A percentile compares a stretch with the other conserved stretches of the same genome.
phyloP scores from a whole-genome alignment of 1,140 invertebrate genomes.

The Ceratina calcarata region DNA sequence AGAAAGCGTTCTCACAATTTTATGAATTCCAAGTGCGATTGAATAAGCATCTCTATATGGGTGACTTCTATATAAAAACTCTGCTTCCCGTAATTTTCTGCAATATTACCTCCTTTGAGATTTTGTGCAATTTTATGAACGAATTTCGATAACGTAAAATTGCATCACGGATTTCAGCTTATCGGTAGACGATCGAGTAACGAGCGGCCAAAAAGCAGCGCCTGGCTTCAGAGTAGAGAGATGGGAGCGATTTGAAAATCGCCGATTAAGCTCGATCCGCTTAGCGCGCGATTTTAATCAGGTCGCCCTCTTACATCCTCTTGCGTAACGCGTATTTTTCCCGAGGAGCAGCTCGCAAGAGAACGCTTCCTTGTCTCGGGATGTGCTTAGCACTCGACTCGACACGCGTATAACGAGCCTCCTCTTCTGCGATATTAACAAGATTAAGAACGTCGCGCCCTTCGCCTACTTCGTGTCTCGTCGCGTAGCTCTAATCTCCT shows the following conservation, averaged over 20 bases:
- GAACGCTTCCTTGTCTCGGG: background rate
- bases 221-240: too few species aligned
- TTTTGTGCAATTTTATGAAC: too few species aligned
- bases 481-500: background rate
- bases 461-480: background rate
- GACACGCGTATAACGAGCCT: constrained; percentile 26
- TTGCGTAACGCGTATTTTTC: background rate
- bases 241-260: background rate
- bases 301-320: background rate
- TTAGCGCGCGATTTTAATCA: constrained; percentile 23
- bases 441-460: constrained; percentile 34
- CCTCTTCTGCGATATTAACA: constrained; percentile 39
- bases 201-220: too few species aligned
- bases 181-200: background rate
- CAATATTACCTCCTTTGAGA: too few species aligned
- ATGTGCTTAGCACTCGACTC: constrained; percentile 11
- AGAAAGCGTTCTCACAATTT: too few species aligned
- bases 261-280: constrained; percentile 9
- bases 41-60: too few species aligned
- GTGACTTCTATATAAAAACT: too few species aligned
- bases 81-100: too few species aligned
- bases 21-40: too few species aligned
- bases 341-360: background rate
- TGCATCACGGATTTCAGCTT: background rate
- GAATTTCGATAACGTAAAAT: too few species aligned